Evolutionary conservation across 2,113 vertebrate species (phyloP), one percentile per base, ranked within the genome.

Genomic region (Alces alces): DNA sequence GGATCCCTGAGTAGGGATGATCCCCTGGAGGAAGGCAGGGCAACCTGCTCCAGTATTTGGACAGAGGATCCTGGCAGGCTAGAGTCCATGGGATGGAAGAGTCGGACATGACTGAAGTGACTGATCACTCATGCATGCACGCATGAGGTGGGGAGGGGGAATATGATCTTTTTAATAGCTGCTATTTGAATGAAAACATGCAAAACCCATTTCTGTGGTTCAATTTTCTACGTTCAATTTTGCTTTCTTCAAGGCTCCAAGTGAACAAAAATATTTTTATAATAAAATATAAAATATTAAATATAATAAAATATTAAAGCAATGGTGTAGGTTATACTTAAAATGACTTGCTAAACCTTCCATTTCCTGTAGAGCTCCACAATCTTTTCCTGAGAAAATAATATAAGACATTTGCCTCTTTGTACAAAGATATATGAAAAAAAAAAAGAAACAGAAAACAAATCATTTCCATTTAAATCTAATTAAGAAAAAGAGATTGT

Each of bases 391-490:
- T 58, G 55, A 93, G 95, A 92, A 93, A 95, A 80, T 57, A 60
- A 88, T 79, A 17, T 39, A 64, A 80, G 16, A 52, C 50, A 19
- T 30, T 92, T 93, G 33, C 21, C 6, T 90, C 19, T 89, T 13
- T 39, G 16, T 54, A 80, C 39, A 57, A 93, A 86, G 45, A 66
- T 60, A 50, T 66, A 28, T 6, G 17, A 45, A 95, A 93, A 70
- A 28, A 36, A 39, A 45, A 76, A 33, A 17, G 10, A 73, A 39
- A 39, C 27, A 97, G 79, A 52, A 90, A 94, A 93, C 15, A 30
- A 70, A 57, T 43, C 9, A 96, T 83, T 92, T 60, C 58, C n/a
- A 82, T 43, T 94, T 97, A 89, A 58, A 95, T 88, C 11, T 91
- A 85, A 92, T 47, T 89, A 92, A 92, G 17, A 21, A 83, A 86